Percentiles rank a stretch among this genome's conserved stretches.
phyloP scores from a whole-genome alignment of 2,888 invertebrate genomes.

The Phyto melanocephala region DNA sequence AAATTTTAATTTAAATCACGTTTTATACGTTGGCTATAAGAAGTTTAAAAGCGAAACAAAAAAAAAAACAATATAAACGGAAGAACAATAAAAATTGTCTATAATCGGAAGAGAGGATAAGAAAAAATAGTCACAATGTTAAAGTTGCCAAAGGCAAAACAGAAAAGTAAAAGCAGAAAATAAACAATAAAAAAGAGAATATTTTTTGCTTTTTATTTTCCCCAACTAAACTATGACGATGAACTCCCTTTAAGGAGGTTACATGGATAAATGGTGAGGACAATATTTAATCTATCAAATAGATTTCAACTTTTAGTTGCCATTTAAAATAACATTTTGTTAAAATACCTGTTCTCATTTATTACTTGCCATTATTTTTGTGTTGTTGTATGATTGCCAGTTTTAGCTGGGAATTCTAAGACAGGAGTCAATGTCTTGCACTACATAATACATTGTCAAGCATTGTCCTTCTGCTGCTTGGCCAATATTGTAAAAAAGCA shows the following conservation, averaged over 20 bases:
- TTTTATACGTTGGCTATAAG: conserved; percentile 47
- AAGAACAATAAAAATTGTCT: conserved; percentile 54
- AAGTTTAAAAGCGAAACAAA: background rate
- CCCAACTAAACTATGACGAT: conserved; percentile 1
- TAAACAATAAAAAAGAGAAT: conserved; percentile 33
- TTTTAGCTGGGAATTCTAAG: conserved; percentile 9
- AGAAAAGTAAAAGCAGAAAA: conserved; percentile 19
- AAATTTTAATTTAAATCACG: conserved; percentile 67
- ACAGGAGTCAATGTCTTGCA: conserved; percentile 55
- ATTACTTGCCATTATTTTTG: background rate
- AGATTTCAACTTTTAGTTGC: conserved; percentile 45
- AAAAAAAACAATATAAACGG: conserved; percentile 40
- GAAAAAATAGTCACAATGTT: conserved; percentile 40
- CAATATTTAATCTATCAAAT: conserved; percentile 47
- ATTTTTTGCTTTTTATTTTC: background rate
- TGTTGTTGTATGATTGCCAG: background rate
- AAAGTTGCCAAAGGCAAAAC: conserved; percentile 39
- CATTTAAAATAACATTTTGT: conserved; percentile 40
- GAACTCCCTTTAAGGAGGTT: background rate
- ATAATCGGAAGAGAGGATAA: conserved; percentile 29
- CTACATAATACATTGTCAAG: background rate
- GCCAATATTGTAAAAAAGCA: conserved; percentile 37
- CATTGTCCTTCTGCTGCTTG: conserved; percentile 35
- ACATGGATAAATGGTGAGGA: background rate
- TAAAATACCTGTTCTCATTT: conserved; percentile 47